A percentile compares a stretch with the other conserved stretches of the same genome.
Evolutionary conservation across 2,797 vertebrate genomes (phyloP).

Genomic region (Botia kubotai): DNA sequence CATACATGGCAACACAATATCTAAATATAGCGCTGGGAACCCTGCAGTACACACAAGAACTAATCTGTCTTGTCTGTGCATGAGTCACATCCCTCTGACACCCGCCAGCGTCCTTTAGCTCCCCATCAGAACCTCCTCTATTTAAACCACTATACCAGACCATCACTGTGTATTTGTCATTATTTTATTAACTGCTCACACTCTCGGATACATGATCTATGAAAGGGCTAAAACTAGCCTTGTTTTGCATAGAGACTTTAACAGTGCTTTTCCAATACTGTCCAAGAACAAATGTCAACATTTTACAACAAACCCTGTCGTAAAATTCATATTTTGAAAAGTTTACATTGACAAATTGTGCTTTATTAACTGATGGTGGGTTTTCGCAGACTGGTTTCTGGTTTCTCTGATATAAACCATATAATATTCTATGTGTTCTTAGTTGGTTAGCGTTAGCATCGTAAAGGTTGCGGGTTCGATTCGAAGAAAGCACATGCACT

Average conservation of each 20-base stretch:
- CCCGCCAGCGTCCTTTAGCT: background rate
- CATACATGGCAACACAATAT: conserved; percentile 25
- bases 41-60: background rate
- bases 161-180: background rate
- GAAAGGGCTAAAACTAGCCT: background rate
- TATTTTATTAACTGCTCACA: background rate
- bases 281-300: no score
- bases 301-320: no score
- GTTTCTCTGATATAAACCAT: no score
- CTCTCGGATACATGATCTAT: background rate
- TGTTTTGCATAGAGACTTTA: background rate
- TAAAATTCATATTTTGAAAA: no score
- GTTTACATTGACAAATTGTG: no score
- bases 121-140: background rate
- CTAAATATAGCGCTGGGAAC: conserved; percentile 39
- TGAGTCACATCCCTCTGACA: conserved; percentile 10
- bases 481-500: no score
- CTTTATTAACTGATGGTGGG: background rate
- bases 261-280: no score
- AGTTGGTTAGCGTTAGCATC: no score
- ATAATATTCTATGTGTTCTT: no score
- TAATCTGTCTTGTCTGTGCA: background rate
- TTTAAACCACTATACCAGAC: no score
- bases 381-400: background rate
- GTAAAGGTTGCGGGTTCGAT: no score